Evolutionary conservation across 2,113 vertebrate species (phyloP).

Genomic region (Oreochromis aureus): DNA sequence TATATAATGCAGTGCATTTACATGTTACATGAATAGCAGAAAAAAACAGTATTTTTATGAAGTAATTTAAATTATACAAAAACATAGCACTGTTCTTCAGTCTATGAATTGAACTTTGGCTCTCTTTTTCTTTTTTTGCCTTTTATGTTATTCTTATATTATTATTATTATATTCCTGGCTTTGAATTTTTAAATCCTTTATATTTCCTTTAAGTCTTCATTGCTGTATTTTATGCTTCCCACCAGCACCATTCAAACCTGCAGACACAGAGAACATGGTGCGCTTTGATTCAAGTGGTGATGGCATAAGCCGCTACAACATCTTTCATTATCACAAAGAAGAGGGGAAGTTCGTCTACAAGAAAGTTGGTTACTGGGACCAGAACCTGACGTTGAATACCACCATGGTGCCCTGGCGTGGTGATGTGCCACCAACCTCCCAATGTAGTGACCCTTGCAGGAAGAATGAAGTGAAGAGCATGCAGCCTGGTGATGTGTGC

Average conservation of each 20-base stretch:
- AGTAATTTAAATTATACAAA: not conserved
- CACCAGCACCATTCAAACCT: constrained; percentile 88
- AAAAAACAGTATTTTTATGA: not conserved
- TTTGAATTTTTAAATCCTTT: not conserved
- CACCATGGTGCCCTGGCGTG: constrained; percentile 81
- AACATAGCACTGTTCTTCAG: not conserved
- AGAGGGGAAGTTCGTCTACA: constrained; percentile 81
- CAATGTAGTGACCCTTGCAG: constrained; percentile 96
- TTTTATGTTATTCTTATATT: not conserved
- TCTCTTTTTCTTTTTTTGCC: not conserved
- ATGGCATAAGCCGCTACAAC: constrained; percentile 96
- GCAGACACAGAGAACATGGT: constrained; percentile 81
- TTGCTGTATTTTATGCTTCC: not conserved
- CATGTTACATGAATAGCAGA: not conserved
- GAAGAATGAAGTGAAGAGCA: constrained; percentile 94
- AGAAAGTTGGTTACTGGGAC: constrained; percentile 95
- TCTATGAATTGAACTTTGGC: not conserved
- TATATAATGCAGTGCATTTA: not conserved
- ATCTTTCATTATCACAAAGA: constrained; percentile 89
- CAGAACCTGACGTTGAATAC: constrained; percentile 87
- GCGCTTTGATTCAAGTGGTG: constrained; percentile 86
- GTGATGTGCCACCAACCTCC: constrained; percentile 78
- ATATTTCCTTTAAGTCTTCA: not conserved
- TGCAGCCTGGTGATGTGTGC: constrained; percentile 97
- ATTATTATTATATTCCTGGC: not conserved